Evolutionary conservation across 2,888 invertebrate species (phyloP).

Genomic region (Pollenia amentaria): DNA sequence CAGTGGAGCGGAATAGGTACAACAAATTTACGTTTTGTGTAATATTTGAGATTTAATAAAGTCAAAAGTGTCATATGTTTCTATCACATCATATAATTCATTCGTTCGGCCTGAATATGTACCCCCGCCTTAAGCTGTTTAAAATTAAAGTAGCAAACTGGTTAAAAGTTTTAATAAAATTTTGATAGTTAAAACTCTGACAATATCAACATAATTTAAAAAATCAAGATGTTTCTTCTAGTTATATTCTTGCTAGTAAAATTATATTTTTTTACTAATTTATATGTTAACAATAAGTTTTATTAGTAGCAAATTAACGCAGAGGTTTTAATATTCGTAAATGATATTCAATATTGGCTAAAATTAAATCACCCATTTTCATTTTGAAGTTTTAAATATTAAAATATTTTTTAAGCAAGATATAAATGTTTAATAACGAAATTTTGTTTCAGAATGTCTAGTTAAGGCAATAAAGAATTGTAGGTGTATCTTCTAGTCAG

Average conservation of each 20-base stretch:
- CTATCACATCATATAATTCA: conserved; percentile 25
- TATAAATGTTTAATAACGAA: too few species aligned
- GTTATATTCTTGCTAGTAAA: too few species aligned
- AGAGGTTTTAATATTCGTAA: too few species aligned
- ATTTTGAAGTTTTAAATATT: neutral
- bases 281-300: neutral
- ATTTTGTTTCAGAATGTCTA: too few species aligned
- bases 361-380: conserved; percentile 19
- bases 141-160: conserved; percentile 4
- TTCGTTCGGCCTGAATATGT: neutral
- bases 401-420: conserved; percentile 1
- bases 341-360: neutral
- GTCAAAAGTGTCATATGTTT: conserved; percentile 39
- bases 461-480: too few species aligned
- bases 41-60: conserved; percentile 29
- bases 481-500: too few species aligned
- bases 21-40: conserved; percentile 37
- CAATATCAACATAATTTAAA: conserved; percentile 19
- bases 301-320: conserved; percentile 16
- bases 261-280: too few species aligned
- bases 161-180: conserved; percentile 7
- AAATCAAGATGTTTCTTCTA: too few species aligned
- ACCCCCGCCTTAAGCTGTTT: conserved; percentile 26
- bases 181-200: conserved; percentile 15
- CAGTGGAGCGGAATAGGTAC: conserved; percentile 44